Conservation (phyloP, 2,888 invertebrate species). For the Metacarcinus magister region DNA sequence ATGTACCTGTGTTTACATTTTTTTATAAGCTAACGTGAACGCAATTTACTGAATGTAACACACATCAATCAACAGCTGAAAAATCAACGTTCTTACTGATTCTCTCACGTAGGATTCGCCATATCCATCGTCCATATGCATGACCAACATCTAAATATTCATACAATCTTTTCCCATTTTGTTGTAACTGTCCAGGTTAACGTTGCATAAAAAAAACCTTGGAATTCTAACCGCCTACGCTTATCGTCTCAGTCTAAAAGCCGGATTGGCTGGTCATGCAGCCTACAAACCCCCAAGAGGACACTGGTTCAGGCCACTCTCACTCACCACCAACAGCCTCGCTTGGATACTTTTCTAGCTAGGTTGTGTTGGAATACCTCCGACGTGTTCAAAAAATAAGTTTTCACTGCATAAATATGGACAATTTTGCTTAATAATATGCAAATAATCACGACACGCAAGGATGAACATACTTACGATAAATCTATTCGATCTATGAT, state of each 20-base stretch:
- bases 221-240: background rate
- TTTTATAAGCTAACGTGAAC: background rate
- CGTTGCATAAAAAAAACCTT: background rate
- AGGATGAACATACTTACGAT: background rate
- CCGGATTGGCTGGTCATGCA: background rate
- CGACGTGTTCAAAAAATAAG: background rate
- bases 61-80: background rate
- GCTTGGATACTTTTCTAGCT: background rate
- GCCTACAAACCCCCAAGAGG: background rate
- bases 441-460: background rate
- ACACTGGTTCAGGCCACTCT: background rate
- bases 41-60: background rate
- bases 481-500: background rate
- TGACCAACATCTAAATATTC: background rate
- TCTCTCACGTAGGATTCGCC: background rate
- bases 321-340: background rate
- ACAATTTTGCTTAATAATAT: background rate
- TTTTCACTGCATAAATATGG: background rate
- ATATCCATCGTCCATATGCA: background rate
- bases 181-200: background rate
- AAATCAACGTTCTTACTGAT: background rate
- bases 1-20: background rate
- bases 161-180: background rate
- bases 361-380: background rate
- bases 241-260: background rate